These are phyloP conservation scores for Erpobdella octoculata DNA, from an alignment of 2,888 invertebrate species.

Conservation along the genomic window DNA sequence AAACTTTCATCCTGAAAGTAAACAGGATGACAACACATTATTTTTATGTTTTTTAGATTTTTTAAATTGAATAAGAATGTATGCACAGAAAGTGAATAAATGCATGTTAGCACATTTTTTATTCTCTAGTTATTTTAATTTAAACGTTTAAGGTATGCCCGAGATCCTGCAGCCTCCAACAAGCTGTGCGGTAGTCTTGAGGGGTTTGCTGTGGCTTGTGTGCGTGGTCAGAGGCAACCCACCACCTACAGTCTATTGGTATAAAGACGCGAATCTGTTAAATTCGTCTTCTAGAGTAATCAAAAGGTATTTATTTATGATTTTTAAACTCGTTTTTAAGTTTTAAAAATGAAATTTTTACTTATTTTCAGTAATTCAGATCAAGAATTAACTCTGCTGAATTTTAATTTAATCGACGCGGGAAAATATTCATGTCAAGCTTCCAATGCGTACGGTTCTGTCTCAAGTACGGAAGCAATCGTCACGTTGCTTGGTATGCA, in stretches of 20 bases:
- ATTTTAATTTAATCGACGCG: slow-evolving; percentile 43
- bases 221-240: slow-evolving; percentile 44
- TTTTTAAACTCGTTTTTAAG: neutral
- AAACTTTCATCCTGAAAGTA: too few relatives aligned
- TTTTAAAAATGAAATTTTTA: too few relatives aligned
- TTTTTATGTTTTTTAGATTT: too few relatives aligned
- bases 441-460: slow-evolving; percentile 42
- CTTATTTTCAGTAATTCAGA: slow-evolving; percentile 42
- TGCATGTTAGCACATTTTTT: too few relatives aligned
- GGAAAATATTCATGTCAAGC: slow-evolving; percentile 44
- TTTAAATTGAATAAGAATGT: too few relatives aligned
- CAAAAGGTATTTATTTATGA: slow-evolving; percentile 9
- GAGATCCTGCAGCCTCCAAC: slow-evolving; percentile 42
- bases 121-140: neutral
- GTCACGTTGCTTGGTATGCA: slow-evolving; percentile 43
- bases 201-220: slow-evolving; percentile 41
- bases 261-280: slow-evolving; percentile 37
- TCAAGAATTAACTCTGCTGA: slow-evolving; percentile 43
- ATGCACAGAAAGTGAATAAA: too few relatives aligned
- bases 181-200: slow-evolving; percentile 40
- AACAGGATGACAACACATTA: too few relatives aligned
- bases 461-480: slow-evolving; percentile 38
- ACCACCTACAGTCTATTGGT: slow-evolving; percentile 43
- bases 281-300: neutral
- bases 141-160: slow-evolving; percentile 41